Base-by-base conservation (phyloP, 2,888 invertebrate genomes). In the Polydesmus complanatus region DNA sequence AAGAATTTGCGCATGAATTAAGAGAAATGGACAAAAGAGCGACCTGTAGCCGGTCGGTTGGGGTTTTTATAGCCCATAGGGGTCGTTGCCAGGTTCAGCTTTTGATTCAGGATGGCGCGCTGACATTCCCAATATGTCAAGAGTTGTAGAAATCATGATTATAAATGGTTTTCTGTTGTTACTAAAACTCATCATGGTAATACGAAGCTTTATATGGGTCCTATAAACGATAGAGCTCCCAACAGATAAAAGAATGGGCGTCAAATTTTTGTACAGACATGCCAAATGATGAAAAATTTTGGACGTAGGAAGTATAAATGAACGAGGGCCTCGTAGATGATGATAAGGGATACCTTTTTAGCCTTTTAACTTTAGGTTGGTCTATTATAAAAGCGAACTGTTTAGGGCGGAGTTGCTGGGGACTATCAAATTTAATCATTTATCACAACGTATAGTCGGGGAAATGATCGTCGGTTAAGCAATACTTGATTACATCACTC, bases 131-230 rank as follows among this genome's bases (percentile, higher is more conserved):
- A 57, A 57, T 23, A 57, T 57, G 57, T 57, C 57, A 57, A 57
- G 57, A 57, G 57, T 49, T 47, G 25, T 19, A 47, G 56, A 37
- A 37, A 37, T 37, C 14, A 27, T 22, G 57, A 57, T 57, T 57
- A 57, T 57, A 49, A 57, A 57, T 57, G 57, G 57, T 50, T 47
- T 48, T 57, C 48, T 57, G 49, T 57, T 57, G 57, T 51, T 51
- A 21, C 49, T 26, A 57, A 37, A 37, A 37, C 37, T 37, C 37
- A 37, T 37, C 37, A 37, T 37, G 37, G 37, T 5, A 8, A 8
- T 37, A 8, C 14, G n/a, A n/a, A n/a, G 5, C 14, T 37, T 37
- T 5, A 37, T 37, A 37, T 37, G 5, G 37, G 37, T 8, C 37
- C 37, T 37, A 37, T 37, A 37, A 37, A 37, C 37, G 37, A 5